Base-by-base conservation (phyloP, 2,797 vertebrate species). In the Semaprochilodus insignis region DNA sequence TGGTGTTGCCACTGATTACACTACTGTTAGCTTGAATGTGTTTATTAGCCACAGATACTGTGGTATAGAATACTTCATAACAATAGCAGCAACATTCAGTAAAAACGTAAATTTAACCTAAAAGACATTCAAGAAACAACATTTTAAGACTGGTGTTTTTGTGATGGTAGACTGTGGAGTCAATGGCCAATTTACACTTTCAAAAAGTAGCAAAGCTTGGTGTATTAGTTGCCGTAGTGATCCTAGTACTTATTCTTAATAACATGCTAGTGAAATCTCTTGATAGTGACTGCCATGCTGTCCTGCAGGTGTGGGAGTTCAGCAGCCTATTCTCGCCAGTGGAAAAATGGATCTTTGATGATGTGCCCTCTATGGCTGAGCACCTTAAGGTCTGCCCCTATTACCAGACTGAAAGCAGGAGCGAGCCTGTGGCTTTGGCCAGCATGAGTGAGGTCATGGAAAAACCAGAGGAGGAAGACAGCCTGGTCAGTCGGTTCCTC, bases 241-340 rank as follows among this genome's bases (percentile, higher is more conserved):
- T 57, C 4, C 6, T n/a, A 7, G 55, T 10, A 59, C 6, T 6
- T n/a, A 1, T 59, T n/a, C 19, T 21, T 55, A 17, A 4, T 55
- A 55, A 7, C 21, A 48, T 48, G 44, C 8, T 13, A 48, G 44
- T 13, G 44, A 13, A 48, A 48, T 48, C 11, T n/a, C 55, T 59
- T n/a, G 19, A 23, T 7, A 27, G 31, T 63, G 44, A 65, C 51
- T 19, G 15, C 5, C 7, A 57, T 21, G 8, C 15, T 65, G 13
- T 23, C 51, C 17, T 77, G 77, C 88, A 99, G 97, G 93, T 96
- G 21, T 99, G 98, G 97, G 94, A 96, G 85, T 99, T 99, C 91
- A 99, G 98, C 94, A 96, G 91, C 77, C 88, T 96, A 52, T 99
- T 98, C 93, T 96, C 97, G 80, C 90, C 92, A 6, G 95, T 99